Percentiles rank a stretch among this genome's conserved stretches.
Conservation (phyloP, 2,797 vertebrate genomes). For the Eupleurogrammus muticus region DNA sequence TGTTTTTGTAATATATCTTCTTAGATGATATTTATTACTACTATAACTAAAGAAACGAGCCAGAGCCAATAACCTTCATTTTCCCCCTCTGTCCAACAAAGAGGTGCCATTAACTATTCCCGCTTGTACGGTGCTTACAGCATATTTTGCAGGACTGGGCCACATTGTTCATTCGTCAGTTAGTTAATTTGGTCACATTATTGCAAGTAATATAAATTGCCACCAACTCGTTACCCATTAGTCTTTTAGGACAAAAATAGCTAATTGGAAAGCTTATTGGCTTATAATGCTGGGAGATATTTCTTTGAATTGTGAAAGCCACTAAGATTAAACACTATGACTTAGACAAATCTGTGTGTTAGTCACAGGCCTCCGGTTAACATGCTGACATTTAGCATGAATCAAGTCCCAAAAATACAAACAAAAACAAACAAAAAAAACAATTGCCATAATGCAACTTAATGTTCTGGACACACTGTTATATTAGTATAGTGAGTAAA, state of each 20-base stretch:
- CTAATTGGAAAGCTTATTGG: slow-evolving; percentile 14
- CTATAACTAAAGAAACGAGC: slow-evolving; percentile 56
- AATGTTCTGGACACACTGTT: too few relatives aligned
- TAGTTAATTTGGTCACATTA: slow-evolving; percentile 35
- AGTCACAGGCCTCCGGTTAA: neutral
- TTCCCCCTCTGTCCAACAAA: slow-evolving; percentile 39
- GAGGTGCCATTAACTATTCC: slow-evolving; percentile 44
- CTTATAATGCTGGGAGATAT: neutral
- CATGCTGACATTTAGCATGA: too few relatives aligned
- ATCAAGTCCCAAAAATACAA: too few relatives aligned
- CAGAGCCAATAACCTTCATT: slow-evolving; percentile 55
- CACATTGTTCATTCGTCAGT: slow-evolving; percentile 25
- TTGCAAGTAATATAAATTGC: slow-evolving; percentile 17
- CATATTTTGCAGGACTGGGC: slow-evolving; percentile 21
- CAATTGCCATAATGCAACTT: too few relatives aligned
- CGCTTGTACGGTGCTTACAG: slow-evolving; percentile 25
- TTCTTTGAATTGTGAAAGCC: slow-evolving; percentile 1
- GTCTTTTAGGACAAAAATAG: slow-evolving; percentile 10
- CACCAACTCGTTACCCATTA: slow-evolving; percentile 5
- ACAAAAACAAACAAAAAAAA: too few relatives aligned
- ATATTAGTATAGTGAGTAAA: too few relatives aligned
- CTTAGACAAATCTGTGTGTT: neutral
- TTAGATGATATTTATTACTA: slow-evolving; percentile 61
- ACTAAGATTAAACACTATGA: neutral
- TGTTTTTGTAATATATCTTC: slow-evolving; percentile 59